These are phyloP conservation scores for Aphidius colemani DNA, from an alignment of 2,888 invertebrate species.

Conservation along the genomic window DNA sequence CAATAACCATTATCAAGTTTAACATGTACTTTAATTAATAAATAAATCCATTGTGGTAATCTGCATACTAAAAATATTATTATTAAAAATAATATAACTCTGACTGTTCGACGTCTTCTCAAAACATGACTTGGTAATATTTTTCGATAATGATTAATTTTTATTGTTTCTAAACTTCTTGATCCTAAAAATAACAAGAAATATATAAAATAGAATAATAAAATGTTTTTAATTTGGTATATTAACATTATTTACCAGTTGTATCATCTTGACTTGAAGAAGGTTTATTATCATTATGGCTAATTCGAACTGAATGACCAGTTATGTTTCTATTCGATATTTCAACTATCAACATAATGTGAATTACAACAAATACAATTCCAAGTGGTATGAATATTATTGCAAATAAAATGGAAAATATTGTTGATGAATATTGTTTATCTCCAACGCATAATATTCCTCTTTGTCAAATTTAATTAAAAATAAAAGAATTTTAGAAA, in stretches of 20 bases:
- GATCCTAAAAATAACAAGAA: constrained; percentile 35
- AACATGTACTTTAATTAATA: constrained; percentile 60
- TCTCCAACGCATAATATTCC: constrained; percentile 38
- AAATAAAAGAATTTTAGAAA: too few species aligned
- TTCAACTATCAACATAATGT: constrained; percentile 42
- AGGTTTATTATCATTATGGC: background rate
- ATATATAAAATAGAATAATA: too few species aligned
- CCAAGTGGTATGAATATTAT: constrained; percentile 44
- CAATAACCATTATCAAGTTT: constrained; percentile 44
- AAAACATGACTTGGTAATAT: constrained; percentile 34
- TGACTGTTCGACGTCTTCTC: constrained; percentile 65
- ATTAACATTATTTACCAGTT: constrained; percentile 35
- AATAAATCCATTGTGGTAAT: constrained; percentile 64
- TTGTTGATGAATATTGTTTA: constrained; percentile 33
- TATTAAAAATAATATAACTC: constrained; percentile 64
- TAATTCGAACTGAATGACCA: constrained; percentile 18
- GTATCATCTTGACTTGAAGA: constrained; percentile 33
- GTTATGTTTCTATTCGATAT: constrained; percentile 40
- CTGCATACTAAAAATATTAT: constrained; percentile 63
- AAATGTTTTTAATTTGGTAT: too few species aligned
- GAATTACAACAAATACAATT: constrained; percentile 40
- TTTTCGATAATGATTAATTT: constrained; percentile 18
- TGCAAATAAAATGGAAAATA: constrained; percentile 40
- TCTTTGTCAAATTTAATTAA: too few species aligned
- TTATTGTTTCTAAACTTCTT: constrained; percentile 31